These are phyloP conservation scores for Limnodromus scolopaceus DNA, from an alignment of 2,797 vertebrate species.

Conservation along the genomic window DNA sequence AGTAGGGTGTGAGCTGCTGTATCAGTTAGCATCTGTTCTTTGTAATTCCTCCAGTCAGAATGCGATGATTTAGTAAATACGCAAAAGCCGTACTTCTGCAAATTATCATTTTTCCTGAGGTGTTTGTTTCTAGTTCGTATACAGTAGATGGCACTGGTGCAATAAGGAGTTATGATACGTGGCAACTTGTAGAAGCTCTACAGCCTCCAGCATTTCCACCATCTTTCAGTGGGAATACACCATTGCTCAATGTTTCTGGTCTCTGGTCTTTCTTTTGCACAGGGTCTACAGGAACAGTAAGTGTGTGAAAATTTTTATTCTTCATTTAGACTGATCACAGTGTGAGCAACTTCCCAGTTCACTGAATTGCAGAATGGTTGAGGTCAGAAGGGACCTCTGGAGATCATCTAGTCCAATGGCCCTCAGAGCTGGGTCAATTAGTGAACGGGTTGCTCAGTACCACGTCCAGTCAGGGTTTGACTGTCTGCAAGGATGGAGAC, in stretches of 20 bases:
- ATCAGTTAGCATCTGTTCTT: conserved; percentile 77
- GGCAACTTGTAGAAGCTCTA: not conserved
- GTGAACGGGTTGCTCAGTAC: not conserved
- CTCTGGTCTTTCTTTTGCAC: not conserved
- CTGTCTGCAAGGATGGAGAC: not conserved
- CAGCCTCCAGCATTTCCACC: not conserved
- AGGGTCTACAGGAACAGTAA: not conserved
- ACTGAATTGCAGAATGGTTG: not conserved
- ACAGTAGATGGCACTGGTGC: conserved; percentile 73
- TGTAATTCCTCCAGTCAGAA: conserved; percentile 72
- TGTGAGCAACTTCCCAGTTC: not conserved
- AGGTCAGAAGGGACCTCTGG: not conserved
- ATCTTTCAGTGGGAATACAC: not conserved
- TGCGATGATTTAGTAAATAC: conserved; percentile 71
- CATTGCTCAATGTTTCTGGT: not conserved
- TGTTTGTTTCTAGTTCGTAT: conserved; percentile 10
- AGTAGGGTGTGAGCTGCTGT: conserved; percentile 65
- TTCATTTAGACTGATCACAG: not conserved
- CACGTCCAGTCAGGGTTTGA: not conserved
- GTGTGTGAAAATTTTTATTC: not conserved
- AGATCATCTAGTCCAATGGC: not conserved
- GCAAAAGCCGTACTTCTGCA: conserved; percentile 6
- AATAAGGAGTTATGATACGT: conserved; percentile 13
- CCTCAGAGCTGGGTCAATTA: not conserved
- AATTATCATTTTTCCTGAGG: conserved; percentile 60